Evolutionary conservation across 2,888 invertebrate species (phyloP).

Genomic region (Drosophila suboccidentalis): DNA sequence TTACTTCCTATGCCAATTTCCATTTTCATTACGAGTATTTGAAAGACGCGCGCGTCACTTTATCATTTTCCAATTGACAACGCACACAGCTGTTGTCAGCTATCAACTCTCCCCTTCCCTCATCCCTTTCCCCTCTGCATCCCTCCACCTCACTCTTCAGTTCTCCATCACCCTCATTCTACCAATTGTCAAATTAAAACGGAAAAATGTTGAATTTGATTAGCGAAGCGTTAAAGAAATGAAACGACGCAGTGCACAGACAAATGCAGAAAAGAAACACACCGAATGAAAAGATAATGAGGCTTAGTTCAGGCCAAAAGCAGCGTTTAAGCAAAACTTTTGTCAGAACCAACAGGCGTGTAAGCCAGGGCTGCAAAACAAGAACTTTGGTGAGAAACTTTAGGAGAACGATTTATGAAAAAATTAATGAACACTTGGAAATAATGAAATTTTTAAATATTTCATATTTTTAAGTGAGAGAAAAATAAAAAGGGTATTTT

Average conservation of each 20-base stretch:
- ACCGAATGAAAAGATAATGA: slow-evolving; percentile 69
- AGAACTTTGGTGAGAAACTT: neutral
- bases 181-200: slow-evolving; percentile 80
- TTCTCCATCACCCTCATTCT: neutral
- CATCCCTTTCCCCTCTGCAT: neutral
- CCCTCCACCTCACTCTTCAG: neutral
- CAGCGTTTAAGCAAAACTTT: slow-evolving; percentile 71
- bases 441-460: no score
- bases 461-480: no score
- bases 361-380: slow-evolving; percentile 45
- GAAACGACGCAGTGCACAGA: slow-evolving; percentile 46
- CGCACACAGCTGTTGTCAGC: slow-evolving; percentile 70
- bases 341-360: slow-evolving; percentile 50
- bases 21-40: slow-evolving; percentile 53
- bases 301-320: slow-evolving; percentile 62
- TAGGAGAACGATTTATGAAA: neutral
- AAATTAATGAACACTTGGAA: neutral
- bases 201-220: slow-evolving; percentile 82
- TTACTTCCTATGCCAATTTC: slow-evolving; percentile 67
- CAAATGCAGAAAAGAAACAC: slow-evolving; percentile 26
- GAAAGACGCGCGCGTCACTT: slow-evolving; percentile 58
- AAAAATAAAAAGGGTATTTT: no score
- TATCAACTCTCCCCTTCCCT: neutral
- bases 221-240: slow-evolving; percentile 79
- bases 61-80: slow-evolving; percentile 80